phyloP scores from a whole-genome alignment of 2,888 invertebrate species.

The Xanthorhoe spadicearia region DNA sequence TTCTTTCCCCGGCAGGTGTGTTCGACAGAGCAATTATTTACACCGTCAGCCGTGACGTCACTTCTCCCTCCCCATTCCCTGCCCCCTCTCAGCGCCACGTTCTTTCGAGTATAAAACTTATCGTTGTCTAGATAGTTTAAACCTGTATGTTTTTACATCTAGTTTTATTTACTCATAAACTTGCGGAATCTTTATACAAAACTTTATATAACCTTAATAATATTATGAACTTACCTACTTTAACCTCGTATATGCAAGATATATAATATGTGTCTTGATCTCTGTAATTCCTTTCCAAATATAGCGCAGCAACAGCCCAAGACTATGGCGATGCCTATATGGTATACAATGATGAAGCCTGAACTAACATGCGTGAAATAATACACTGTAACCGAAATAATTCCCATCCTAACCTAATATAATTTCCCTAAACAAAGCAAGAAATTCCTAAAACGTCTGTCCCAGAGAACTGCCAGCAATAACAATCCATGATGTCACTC shows the following conservation, averaged over 20 bases:
- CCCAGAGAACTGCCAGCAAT: constrained; percentile 47
- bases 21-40: constrained; percentile 85
- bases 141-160: constrained; percentile 64
- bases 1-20: constrained; percentile 84
- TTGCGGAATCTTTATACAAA: neutral
- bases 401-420: constrained; percentile 5
- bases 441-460: constrained; percentile 39
- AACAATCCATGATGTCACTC: constrained; percentile 59
- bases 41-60: constrained; percentile 80
- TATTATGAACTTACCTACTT: neutral
- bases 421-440: constrained; percentile 21
- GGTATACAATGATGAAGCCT: neutral
- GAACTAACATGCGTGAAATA: constrained; percentile 2
- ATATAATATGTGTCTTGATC: too few species aligned
- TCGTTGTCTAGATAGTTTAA: constrained; percentile 72
- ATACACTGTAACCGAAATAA: constrained; percentile 7
- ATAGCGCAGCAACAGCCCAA: neutral
- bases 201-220: neutral
- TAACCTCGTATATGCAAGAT: too few species aligned
- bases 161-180: constrained; percentile 45
- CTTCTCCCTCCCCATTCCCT: constrained; percentile 49
- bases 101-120: constrained; percentile 66
- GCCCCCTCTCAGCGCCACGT: constrained; percentile 49
- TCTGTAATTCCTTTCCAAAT: neutral
- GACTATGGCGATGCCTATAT: neutral